Conservation (phyloP, 1,140 invertebrate genomes). For the Orius laevigatus region DNA sequence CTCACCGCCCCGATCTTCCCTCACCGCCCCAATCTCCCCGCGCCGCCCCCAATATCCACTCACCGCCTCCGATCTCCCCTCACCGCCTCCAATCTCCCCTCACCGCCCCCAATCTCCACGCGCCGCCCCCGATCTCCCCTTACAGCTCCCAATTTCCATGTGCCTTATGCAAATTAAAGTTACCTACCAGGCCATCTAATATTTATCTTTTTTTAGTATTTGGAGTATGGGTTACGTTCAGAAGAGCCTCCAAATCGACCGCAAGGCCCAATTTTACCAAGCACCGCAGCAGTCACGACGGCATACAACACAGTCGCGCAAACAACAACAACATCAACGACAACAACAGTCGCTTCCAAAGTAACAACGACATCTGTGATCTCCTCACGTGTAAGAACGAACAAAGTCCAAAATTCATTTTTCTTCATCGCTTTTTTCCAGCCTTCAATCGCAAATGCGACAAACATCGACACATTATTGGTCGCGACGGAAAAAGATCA, state of each 20-base stretch:
- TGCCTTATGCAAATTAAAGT: too few relatives aligned
- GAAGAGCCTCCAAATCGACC: constrained; percentile 73
- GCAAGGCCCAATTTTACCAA: constrained; percentile 51
- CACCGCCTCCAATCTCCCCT: too few relatives aligned
- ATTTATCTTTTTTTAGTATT: constrained; percentile 36
- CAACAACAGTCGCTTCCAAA: constrained; percentile 25
- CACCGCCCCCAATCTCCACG: too few relatives aligned
- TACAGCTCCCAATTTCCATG: too few relatives aligned
- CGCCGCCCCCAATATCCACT: too few relatives aligned
- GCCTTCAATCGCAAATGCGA: constrained; percentile 92
- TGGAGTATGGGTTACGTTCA: constrained; percentile 74
- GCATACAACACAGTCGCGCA: constrained; percentile 23
- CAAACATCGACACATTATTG: constrained; percentile 92
- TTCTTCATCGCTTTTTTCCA: constrained; percentile 22
- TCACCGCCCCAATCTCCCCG: too few relatives aligned
- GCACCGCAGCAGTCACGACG: constrained; percentile 29
- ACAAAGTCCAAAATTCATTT: not conserved
- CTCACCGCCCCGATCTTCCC: too few relatives aligned
- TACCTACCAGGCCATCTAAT: constrained; percentile 1
- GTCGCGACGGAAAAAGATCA: constrained; percentile 90
- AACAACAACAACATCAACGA: constrained; percentile 29
- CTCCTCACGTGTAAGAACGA: constrained; percentile 21
- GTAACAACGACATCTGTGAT: constrained; percentile 23
- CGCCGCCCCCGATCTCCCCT: too few relatives aligned
- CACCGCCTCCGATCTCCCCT: too few relatives aligned